Evolutionary conservation across 1,140 invertebrate species (phyloP).

Genomic region (Whitmania pigra): DNA sequence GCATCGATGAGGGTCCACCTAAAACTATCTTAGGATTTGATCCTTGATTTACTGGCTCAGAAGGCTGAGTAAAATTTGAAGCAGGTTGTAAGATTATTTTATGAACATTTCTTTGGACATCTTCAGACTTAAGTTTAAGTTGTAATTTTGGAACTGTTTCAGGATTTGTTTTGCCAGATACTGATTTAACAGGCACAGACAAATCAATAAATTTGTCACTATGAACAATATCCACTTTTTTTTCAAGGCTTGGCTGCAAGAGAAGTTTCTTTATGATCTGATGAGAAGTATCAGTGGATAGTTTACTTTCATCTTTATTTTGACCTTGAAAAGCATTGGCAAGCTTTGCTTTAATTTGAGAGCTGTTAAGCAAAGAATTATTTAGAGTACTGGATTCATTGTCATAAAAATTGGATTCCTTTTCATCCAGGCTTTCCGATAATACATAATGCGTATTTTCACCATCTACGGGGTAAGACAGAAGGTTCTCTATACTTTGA

Average conservation of each 20-base stretch:
- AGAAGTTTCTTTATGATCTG: conserved; percentile 11
- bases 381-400: too few species aligned
- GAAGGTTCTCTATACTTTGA: too few species aligned
- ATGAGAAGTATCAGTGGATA: neutral
- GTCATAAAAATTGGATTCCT: too few species aligned
- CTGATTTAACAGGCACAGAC: neutral
- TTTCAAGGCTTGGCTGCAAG: conserved; percentile 1
- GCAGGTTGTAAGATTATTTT: neutral
- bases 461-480: too few species aligned
- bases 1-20: neutral
- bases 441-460: too few species aligned
- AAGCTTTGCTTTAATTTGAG: too few species aligned
- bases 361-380: too few species aligned
- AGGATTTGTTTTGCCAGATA: neutral
- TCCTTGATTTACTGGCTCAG: neutral
- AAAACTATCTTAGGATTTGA: neutral
- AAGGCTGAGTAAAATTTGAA: neutral
- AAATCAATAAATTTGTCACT: conserved; percentile 7
- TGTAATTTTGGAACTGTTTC: conserved; percentile 3
- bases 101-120: neutral
- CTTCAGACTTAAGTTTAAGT: neutral
- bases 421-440: too few species aligned
- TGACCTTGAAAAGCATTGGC: too few species aligned
- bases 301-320: neutral
- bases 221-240: neutral